Percentiles rank a stretch among this genome's conserved stretches.
Conservation (phyloP, 2,888 invertebrate species). For the Siphlonurus alternatus region DNA sequence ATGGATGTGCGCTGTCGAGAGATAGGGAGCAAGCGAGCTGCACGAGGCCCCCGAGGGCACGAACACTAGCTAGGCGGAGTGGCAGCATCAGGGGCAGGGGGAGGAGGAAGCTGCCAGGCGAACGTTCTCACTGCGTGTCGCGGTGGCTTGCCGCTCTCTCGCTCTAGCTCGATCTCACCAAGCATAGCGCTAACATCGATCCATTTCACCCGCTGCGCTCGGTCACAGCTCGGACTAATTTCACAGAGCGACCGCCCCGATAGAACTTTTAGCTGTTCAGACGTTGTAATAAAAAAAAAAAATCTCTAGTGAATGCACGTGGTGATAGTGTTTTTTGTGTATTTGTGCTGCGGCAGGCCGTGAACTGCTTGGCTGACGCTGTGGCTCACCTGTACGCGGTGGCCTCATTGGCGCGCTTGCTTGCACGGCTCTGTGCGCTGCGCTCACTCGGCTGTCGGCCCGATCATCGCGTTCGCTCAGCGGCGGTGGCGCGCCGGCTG, state of each 20-base stretch:
- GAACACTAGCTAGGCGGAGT: neutral
- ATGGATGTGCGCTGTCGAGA: neutral
- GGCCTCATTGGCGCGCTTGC: slow-evolving; percentile 1
- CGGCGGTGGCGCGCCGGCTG: neutral
- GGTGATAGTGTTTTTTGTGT: neutral
- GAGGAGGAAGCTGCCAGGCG: no score
- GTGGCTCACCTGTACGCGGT: neutral
- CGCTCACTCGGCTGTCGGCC: neutral
- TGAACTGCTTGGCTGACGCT: slow-evolving; percentile 15
- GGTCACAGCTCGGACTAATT: neutral
- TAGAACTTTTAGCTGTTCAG: neutral
- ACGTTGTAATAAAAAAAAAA: neutral
- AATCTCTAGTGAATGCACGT: neutral
- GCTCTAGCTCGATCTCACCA: neutral
- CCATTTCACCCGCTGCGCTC: neutral
- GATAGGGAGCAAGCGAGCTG: neutral
- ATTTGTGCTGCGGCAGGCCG: slow-evolving; percentile 17
- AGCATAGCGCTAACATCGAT: neutral
- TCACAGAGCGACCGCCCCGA: neutral
- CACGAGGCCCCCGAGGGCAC: neutral
- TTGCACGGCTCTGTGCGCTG: neutral
- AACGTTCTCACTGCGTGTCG: neutral
- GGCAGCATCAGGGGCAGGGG: neutral
- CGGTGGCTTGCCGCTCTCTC: neutral
- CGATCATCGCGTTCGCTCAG: no score